Conservation (phyloP, 2,113 vertebrate genomes). For the Austrofundulus limnaeus region DNA sequence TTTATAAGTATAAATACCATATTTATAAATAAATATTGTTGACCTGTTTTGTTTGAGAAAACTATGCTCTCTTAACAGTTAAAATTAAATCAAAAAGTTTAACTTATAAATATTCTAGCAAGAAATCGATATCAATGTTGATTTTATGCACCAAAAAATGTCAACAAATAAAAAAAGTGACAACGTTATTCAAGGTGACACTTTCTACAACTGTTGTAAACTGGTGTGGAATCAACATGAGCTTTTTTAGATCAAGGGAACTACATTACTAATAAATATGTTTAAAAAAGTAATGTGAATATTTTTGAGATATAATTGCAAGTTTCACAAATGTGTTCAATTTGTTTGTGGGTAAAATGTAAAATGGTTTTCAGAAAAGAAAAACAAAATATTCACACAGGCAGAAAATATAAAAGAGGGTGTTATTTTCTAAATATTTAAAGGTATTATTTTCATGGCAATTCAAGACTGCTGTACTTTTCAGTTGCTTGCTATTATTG, state of each 20-base stretch:
- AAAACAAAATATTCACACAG: too few species aligned
- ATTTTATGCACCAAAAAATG: background rate
- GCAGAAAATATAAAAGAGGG: too few species aligned
- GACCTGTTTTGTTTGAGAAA: too few species aligned
- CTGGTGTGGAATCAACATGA: background rate
- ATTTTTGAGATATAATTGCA: background rate
- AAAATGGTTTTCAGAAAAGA: background rate
- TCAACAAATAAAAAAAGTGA: background rate
- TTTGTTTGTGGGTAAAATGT: background rate
- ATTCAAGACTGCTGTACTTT: too few species aligned
- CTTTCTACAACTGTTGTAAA: background rate
- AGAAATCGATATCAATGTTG: background rate
- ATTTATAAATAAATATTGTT: too few species aligned
- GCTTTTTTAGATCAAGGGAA: background rate
- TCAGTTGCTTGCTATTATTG: too few species aligned
- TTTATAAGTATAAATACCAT: too few species aligned
- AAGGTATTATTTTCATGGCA: too few species aligned
- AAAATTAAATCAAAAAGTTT: background rate
- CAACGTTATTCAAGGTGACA: background rate
- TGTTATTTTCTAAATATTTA: too few species aligned
- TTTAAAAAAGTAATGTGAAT: too few species aligned
- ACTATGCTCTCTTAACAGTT: too few species aligned
- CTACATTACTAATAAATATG: too few species aligned
- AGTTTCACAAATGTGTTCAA: background rate
- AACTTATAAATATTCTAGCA: background rate